A percentile compares a stretch with the other conserved stretches of the same genome.
phyloP scores from a whole-genome alignment of 2,888 invertebrate species.

The Anodontia alba region DNA sequence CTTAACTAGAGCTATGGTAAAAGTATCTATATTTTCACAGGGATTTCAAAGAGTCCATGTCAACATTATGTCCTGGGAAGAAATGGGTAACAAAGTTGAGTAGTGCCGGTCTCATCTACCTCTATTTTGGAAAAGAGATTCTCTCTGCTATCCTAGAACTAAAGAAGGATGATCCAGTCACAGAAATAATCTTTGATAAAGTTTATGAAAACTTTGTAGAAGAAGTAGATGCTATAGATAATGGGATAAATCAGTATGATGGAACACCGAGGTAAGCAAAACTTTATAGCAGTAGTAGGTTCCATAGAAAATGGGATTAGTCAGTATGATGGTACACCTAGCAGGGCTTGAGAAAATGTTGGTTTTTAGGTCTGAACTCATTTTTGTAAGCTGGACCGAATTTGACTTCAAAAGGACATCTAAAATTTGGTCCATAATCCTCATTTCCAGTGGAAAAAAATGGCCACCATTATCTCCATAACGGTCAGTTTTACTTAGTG shows the following conservation, averaged over 20 bases:
- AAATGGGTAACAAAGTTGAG: slow-evolving; percentile 90
- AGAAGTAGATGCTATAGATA: slow-evolving; percentile 98
- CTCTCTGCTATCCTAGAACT: slow-evolving; percentile 71
- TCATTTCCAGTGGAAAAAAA: too few species aligned
- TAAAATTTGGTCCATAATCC: too few species aligned
- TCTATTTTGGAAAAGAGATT: slow-evolving; percentile 94
- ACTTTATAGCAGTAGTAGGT: slow-evolving; percentile 96
- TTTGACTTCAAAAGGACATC: too few species aligned
- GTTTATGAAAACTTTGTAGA: slow-evolving; percentile 95
- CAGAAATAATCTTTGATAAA: slow-evolving; percentile 84
- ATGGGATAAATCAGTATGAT: slow-evolving; percentile 94
- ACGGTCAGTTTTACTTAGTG: too few species aligned
- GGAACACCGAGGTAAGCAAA: slow-evolving; percentile 85
- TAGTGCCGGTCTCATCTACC: slow-evolving; percentile 97
- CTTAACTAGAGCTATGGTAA: too few species aligned
- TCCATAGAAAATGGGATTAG: slow-evolving; percentile 98
- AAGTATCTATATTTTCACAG: too few species aligned
- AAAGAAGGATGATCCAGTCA: slow-evolving; percentile 64
- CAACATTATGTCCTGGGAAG: slow-evolving; percentile 78
- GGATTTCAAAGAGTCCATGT: slow-evolving; percentile 85
- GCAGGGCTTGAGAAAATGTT: too few species aligned
- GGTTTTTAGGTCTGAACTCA: too few species aligned
- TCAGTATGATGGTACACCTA: slow-evolving; percentile 88
- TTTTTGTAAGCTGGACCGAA: too few species aligned
- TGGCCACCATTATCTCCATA: too few species aligned